Conservation (phyloP, 1,140 invertebrate genomes). For the Drosophila sechellia region DNA sequence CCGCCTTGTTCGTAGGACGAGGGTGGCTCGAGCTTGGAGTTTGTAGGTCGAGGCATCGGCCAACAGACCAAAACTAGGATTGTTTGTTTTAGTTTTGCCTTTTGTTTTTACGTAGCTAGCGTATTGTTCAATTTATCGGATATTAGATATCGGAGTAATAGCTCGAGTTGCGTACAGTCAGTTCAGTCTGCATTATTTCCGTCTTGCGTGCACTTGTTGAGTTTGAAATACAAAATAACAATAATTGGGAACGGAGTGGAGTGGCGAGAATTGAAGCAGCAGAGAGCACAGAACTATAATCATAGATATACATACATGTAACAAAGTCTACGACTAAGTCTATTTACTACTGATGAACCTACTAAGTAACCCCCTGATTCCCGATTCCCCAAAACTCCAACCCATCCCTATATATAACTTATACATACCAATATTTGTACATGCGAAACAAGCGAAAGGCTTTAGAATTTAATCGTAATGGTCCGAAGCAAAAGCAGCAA, state of each 20-base stretch:
- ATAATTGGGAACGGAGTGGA: conserved; percentile 8
- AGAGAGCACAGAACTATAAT: conserved; percentile 36
- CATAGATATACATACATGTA: conserved; percentile 33
- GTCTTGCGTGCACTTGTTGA: conserved; percentile 64
- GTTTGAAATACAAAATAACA: conserved; percentile 42
- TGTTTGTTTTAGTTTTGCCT: conserved; percentile 25
- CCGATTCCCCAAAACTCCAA: background rate
- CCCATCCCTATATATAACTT: conserved; percentile 48
- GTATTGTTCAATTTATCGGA: conserved; percentile 33
- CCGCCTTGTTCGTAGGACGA: background rate
- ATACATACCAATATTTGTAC: conserved; percentile 79
- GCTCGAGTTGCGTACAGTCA: conserved; percentile 23
- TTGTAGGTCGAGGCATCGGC: conserved; percentile 5
- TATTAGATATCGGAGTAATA: conserved; percentile 10
- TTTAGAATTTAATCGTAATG: conserved; percentile 33
- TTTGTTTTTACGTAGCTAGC: conserved; percentile 41
- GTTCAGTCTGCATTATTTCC: conserved; percentile 33
- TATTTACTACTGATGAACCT: conserved; percentile 50
- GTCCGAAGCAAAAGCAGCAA: conserved; percentile 8
- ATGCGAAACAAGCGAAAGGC: conserved; percentile 35
- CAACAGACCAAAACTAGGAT: conserved; percentile 39
- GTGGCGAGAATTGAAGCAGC: conserved; percentile 11
- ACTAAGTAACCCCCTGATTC: conserved; percentile 38
- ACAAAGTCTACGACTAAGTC: conserved; percentile 35
- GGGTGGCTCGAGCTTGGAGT: conserved; percentile 37